Base-by-base conservation (phyloP, 2,888 invertebrate genomes). In the Drosophila pegasa region DNA sequence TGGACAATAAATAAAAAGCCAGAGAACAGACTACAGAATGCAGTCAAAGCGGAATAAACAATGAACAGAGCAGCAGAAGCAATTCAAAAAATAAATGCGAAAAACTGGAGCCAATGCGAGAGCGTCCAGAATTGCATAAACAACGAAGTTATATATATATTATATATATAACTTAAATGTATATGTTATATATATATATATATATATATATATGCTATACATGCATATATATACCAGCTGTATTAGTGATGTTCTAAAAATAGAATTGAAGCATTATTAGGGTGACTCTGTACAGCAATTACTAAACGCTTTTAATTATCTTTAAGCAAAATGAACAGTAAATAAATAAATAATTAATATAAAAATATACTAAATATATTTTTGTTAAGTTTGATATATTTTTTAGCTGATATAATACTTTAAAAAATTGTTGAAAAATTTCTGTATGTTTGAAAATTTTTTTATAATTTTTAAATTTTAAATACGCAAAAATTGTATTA, bases 21-120 rank as follows among this genome's bases (percentile, higher is more conserved):
- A n/a, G 10, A 37, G 51, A 61, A 20, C 54, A 41, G 54, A 67
- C 43, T 54, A 37, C 61, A 78, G 72, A 82, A 80, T 75, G 73
- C 75, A 68, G 56, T 59, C 73, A 78, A 82, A 80, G 76, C 62
- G 59, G 66, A 82, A 80, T 75, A 84, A 82, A 86, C 72, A 84
- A 60, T 63, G 51, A 51, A 70, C 18, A 51, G 59, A 59, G 56
- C 47, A 52, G 59, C 55, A 48, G 59, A 67, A 72, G 50, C 71
- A 65, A 71, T 41, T 56, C 71, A 56, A 27, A 71, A 71, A 76
- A 65, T 52, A 72, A 70, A 80, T 78, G 71, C 66, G 18, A 75
- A 71, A 76, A 76, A 62, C 70, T 72, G 62, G 54, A 68, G 66
- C 37, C 48, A 71, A 57, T 51, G 54, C 22, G 35, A 66, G 58